A percentile compares a stretch with the other conserved stretches of the same genome.
These are phyloP conservation scores for Crocodylus rhombifer DNA, from an alignment of 2,797 vertebrate species.

Conservation along the genomic window DNA sequence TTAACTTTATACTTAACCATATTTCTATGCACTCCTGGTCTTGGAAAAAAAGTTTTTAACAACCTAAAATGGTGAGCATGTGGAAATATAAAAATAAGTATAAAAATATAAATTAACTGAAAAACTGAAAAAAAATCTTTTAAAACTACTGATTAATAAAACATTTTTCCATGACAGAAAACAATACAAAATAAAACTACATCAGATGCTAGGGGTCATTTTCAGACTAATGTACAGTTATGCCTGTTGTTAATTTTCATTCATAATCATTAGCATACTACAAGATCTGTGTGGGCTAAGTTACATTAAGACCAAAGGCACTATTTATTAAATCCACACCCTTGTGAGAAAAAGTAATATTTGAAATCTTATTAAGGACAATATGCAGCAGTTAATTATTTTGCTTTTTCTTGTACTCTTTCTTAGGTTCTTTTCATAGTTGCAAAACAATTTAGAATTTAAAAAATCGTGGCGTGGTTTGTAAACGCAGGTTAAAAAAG, in stretches of 20 bases:
- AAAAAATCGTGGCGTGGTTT: fast-evolving
- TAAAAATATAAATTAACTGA: slow-evolving; percentile 63
- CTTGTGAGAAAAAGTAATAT: background rate
- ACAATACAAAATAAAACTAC: background rate
- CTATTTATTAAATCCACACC: background rate
- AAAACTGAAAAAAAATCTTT: background rate
- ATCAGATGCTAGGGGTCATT: background rate
- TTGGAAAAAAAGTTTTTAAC: slow-evolving; percentile 79
- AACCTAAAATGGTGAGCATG: slow-evolving; percentile 81
- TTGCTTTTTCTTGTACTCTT: background rate
- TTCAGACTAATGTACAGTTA: background rate
- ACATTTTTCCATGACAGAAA: background rate
- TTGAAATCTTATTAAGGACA: background rate
- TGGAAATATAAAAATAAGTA: slow-evolving; percentile 65
- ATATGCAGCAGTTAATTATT: background rate
- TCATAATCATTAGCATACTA: background rate
- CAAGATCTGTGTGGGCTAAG: background rate
- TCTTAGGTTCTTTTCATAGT: background rate
- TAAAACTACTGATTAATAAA: slow-evolving; percentile 44
- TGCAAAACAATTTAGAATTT: background rate
- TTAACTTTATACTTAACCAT: slow-evolving; percentile 83
- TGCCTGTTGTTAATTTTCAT: background rate
- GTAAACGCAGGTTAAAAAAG: fast-evolving
- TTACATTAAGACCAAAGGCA: background rate
- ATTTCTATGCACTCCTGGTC: slow-evolving; percentile 79